phyloP scores from a whole-genome alignment of 2,797 vertebrate genomes.

The Lepidocolaptes lacrymiger region DNA sequence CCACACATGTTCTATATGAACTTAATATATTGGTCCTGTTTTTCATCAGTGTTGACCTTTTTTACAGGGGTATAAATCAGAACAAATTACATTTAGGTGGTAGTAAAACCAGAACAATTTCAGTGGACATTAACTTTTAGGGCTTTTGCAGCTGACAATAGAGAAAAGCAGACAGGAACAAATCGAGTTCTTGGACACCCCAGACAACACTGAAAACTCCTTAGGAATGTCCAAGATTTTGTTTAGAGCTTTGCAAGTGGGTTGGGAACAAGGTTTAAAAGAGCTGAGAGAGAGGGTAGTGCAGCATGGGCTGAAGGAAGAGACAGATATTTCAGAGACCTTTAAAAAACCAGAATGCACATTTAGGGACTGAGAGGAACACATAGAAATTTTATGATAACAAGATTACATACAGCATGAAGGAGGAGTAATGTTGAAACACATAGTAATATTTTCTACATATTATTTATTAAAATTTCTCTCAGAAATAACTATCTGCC shows the following conservation, averaged over 20 bases:
- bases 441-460: not conserved
- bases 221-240: not conserved
- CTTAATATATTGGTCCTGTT: not conserved
- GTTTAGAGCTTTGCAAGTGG: not conserved
- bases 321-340: not conserved
- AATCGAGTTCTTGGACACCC: not conserved
- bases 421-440: not conserved
- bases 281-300: not conserved
- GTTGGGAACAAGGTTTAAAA: not conserved
- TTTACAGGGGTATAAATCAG: conserved; percentile 23
- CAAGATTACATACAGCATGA: not conserved
- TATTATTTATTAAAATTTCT: conserved; percentile 21
- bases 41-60: not conserved
- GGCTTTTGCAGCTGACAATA: not conserved
- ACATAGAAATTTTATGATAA: not conserved
- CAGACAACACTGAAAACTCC: not conserved
- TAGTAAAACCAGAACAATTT: conserved; percentile 31
- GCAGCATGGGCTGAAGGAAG: not conserved
- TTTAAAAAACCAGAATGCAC: not conserved
- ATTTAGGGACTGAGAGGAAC: not conserved
- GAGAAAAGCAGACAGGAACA: not conserved
- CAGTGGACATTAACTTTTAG: conserved; percentile 32
- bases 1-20: not conserved
- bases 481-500: conserved; percentile 31
- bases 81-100: conserved; percentile 6